Evolutionary conservation across 2,113 vertebrate genomes (phyloP).

Genomic region (Kryptolebias marmoratus): DNA sequence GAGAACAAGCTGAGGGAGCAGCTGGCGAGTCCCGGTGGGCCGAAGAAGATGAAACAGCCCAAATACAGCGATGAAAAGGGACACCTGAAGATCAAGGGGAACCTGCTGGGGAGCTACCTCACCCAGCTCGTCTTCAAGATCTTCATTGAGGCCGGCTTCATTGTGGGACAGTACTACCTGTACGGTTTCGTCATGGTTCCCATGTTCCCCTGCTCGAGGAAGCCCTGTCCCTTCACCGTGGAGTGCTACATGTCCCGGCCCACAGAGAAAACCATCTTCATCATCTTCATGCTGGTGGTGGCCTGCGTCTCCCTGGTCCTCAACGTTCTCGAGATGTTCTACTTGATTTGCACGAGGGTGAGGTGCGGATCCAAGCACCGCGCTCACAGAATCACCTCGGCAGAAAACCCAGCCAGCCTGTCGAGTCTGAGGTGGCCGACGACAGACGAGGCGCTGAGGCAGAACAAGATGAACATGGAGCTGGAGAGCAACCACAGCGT

Average conservation of each 20-base stretch:
- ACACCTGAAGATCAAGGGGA: slow-evolving; percentile 79
- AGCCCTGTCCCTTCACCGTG: slow-evolving; percentile 84
- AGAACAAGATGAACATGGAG: slow-evolving; percentile 77
- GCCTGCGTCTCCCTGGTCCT: slow-evolving; percentile 81
- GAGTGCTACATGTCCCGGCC: slow-evolving; percentile 87
- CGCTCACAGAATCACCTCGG: slow-evolving; percentile 22
- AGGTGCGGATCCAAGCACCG: slow-evolving; percentile 41
- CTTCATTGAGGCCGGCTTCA: slow-evolving; percentile 81
- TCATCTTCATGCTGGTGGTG: slow-evolving; percentile 86
- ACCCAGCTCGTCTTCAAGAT: slow-evolving; percentile 81
- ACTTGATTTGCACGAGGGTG: slow-evolving; percentile 74
- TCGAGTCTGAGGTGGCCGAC: slow-evolving; percentile 15
- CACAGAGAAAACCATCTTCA: slow-evolving; percentile 88
- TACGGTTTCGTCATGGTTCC: slow-evolving; percentile 85
- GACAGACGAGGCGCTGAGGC: slow-evolving; percentile 38
- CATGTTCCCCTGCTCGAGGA: slow-evolving; percentile 80
- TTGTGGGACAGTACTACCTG: slow-evolving; percentile 84
- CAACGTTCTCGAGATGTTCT: slow-evolving; percentile 80
- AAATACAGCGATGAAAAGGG: slow-evolving; percentile 85
- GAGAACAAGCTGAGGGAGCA: slow-evolving; percentile 88
- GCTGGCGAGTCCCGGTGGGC: slow-evolving; percentile 43
- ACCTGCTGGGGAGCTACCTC: slow-evolving; percentile 81
- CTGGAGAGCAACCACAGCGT: slow-evolving; percentile 66
- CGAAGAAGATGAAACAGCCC: slow-evolving; percentile 23
- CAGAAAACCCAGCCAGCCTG: slow-evolving; percentile 48